A percentile compares a stretch with the other conserved stretches of the same genome.
These are phyloP conservation scores for Celastrina argiolus DNA, from an alignment of 2,888 invertebrate genomes.

Conservation along the genomic window DNA sequence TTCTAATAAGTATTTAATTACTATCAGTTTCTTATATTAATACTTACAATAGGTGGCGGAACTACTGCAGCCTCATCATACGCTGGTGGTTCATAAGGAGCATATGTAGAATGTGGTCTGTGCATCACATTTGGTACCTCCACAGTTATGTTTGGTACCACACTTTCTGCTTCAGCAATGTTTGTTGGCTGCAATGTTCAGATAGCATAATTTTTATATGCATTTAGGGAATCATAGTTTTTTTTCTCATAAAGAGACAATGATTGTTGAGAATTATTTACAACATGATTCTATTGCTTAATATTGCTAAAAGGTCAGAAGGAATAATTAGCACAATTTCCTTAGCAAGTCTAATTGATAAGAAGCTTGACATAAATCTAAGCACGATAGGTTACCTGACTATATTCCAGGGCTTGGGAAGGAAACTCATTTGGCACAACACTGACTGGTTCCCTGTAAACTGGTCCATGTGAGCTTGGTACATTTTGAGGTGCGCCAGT, in stretches of 20 bases:
- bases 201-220: too few relatives aligned
- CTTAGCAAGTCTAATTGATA: too few relatives aligned
- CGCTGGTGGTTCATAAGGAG: constrained; percentile 50
- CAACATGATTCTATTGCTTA: too few relatives aligned
- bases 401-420: constrained; percentile 49
- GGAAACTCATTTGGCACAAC: constrained; percentile 52
- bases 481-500: constrained; percentile 60
- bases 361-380: too few relatives aligned
- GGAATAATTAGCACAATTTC: too few relatives aligned
- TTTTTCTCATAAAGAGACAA: too few relatives aligned
- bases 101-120: constrained; percentile 49
- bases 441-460: constrained; percentile 45
- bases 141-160: constrained; percentile 65
- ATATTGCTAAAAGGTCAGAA: too few relatives aligned
- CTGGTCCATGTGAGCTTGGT: constrained; percentile 48
- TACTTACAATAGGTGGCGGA: constrained; percentile 62
- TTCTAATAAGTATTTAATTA: too few relatives aligned
- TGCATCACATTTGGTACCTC: constrained; percentile 51
- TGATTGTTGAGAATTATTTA: too few relatives aligned
- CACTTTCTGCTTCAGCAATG: constrained; percentile 57
- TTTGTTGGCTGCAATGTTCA: constrained; percentile 45
- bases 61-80: constrained; percentile 60
- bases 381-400: constrained; percentile 41
- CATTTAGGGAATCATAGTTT: too few relatives aligned
- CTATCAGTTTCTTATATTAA: too few relatives aligned